phyloP scores from a whole-genome alignment of 2,113 vertebrate species.

The Turnix velox region DNA sequence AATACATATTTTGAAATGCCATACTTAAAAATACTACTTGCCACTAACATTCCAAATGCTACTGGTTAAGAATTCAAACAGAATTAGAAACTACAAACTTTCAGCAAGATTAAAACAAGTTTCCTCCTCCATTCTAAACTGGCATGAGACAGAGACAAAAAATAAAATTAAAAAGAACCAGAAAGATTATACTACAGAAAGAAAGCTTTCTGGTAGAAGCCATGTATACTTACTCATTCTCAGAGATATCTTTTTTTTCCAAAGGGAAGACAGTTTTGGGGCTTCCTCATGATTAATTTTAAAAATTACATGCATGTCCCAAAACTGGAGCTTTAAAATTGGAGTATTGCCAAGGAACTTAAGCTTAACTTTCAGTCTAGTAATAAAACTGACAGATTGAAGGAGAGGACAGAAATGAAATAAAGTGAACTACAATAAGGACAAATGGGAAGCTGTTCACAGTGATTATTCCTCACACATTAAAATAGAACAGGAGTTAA shows the following conservation, averaged over 20 bases:
- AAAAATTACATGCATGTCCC: background rate
- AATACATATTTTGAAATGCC: background rate
- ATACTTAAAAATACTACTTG: background rate
- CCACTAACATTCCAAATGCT: background rate
- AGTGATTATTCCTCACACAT: background rate
- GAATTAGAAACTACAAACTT: background rate
- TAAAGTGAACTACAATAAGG: background rate
- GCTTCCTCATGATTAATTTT: background rate
- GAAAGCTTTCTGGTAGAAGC: background rate
- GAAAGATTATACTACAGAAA: background rate
- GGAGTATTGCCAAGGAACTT: background rate
- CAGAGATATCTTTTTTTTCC: background rate
- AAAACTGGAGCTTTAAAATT: background rate
- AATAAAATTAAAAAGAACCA: background rate
- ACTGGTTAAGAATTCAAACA: background rate
- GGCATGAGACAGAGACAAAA: rapidly evolving
- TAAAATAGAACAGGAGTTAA: background rate
- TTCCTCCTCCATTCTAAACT: background rate
- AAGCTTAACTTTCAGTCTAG: slow-evolving; percentile 20
- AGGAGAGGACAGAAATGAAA: background rate
- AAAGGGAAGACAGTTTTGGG: background rate
- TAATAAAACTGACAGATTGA: slow-evolving; percentile 28
- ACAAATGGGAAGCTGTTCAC: background rate
- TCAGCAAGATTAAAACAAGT: background rate
- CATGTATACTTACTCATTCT: background rate